A percentile compares a stretch with the other conserved stretches of the same genome.
Evolutionary conservation across 2,888 invertebrate species (phyloP).

Genomic region (Epistrophella euchroma): DNA sequence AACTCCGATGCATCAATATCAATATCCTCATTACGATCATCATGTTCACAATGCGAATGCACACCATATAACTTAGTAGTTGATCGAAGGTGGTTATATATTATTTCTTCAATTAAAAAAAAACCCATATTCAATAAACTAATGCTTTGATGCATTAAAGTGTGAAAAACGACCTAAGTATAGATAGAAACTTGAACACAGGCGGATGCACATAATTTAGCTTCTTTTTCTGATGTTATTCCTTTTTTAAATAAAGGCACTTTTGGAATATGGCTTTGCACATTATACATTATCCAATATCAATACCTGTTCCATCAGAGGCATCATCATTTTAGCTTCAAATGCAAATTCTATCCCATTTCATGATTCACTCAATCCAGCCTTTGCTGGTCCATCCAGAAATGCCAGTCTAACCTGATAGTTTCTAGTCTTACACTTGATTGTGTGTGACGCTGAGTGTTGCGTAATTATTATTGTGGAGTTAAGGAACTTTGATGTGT

Average conservation of each 20-base stretch:
- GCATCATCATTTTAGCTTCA: background rate
- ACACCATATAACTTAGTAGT: conserved; percentile 36
- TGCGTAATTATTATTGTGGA: conserved; percentile 52
- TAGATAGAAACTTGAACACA: background rate
- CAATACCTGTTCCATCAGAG: conserved; percentile 23
- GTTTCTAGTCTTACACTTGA: background rate
- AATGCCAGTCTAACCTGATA: conserved; percentile 66
- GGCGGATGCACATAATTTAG: background rate
- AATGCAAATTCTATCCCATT: conserved; percentile 56
- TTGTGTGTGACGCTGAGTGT: conserved; percentile 1
- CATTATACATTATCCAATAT: background rate
- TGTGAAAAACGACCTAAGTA: conserved; percentile 51
- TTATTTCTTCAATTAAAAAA: conserved; percentile 38
- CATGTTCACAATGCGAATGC: background rate
- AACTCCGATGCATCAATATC: background rate
- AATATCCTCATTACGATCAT: background rate
- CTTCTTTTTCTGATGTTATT: background rate
- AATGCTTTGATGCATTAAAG: conserved; percentile 67
- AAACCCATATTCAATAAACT: conserved; percentile 49
- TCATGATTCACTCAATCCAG: conserved; percentile 19
- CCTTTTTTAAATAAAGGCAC: background rate
- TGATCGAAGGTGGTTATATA: conserved; percentile 46
- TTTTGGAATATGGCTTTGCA: background rate
- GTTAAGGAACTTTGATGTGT: conserved; percentile 33
- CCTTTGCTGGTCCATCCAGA: conserved; percentile 50